Percentiles rank a stretch among this genome's conserved stretches.
Conservation (phyloP, 2,888 invertebrate genomes). For the Electrophaes corylata region DNA sequence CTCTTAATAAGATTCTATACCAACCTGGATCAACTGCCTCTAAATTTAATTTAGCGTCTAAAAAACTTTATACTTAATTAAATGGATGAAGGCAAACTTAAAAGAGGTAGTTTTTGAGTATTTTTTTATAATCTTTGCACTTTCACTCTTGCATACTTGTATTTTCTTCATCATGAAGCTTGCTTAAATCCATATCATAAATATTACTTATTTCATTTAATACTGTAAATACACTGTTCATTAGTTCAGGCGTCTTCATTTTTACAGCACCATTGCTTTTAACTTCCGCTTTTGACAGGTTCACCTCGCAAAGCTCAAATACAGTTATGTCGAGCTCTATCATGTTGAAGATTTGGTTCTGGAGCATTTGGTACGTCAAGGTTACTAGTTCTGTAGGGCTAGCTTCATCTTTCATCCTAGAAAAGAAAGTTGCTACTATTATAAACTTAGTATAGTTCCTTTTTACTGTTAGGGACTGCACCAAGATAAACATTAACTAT, state of each 20-base stretch:
- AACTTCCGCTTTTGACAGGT: constrained; percentile 67
- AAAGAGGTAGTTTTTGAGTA: not conserved
- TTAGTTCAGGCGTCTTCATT: constrained; percentile 72
- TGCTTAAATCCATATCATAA: constrained; percentile 35
- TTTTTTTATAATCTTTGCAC: not conserved
- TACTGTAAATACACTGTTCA: constrained; percentile 68
- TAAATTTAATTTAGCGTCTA: too few species aligned
- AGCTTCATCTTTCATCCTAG: constrained; percentile 61
- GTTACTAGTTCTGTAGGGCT: constrained; percentile 56
- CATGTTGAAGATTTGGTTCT: constrained; percentile 67
- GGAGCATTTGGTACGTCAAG: constrained; percentile 64
- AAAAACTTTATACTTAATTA: too few species aligned
- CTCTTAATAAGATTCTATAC: too few species aligned
- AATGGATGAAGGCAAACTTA: not conserved
- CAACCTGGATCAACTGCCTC: too few species aligned
- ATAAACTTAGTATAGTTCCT: too few species aligned
- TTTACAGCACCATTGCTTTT: constrained; percentile 67
- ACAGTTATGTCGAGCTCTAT: constrained; percentile 62
- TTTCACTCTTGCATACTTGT: constrained; percentile 12
- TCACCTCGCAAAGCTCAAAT: constrained; percentile 64
- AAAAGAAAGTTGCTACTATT: constrained; percentile 37
- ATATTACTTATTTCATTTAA: constrained; percentile 62
- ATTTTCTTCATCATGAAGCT: constrained; percentile 19
- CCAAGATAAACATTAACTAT: too few species aligned
- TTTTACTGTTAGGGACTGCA: too few species aligned